Base-by-base conservation (phyloP, 1,140 invertebrate genomes). In the Acyrthosiphon pisum region DNA sequence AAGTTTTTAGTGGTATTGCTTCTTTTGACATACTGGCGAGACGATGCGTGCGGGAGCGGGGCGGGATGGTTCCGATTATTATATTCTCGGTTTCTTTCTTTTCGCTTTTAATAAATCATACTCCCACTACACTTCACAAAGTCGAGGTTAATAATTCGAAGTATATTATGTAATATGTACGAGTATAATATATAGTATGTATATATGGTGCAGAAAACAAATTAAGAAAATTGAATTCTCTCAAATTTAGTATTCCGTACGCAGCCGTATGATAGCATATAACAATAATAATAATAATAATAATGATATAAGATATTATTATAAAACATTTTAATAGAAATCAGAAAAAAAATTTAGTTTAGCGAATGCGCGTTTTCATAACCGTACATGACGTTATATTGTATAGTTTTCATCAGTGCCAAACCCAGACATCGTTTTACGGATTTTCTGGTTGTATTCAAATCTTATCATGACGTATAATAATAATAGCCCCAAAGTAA, bases 1-100 rank as follows among this genome's bases (percentile, higher is more conserved):
- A 92, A 92, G 91, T 92, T 92, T 76, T 92, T 92, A 92, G 91
- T 92, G 91, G 91, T 92, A 92, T 92, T 92, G 91, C 91, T 92
- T 92, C 91, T 92, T 92, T 92, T 92, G 91, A 81, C 91, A 81
- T 92, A 53, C 41, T 83, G 60, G 46, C 35, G 22, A 83, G 91
- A 76, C 30, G 60, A 76, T 35, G 41, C 30, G 37, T 44, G 56
- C 18, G 46, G 26, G 8, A 6, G 46, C 14, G 44, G 87, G 48
- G 20, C 8, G 30, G 88, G 56, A 93, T n/a, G 76, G 46, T 92
- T 83, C 83, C 91, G 91, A 93, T 93, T 93, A 86, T 93, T 93
- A 84, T 48, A 92, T 84, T 84, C 68, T 93, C 50, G 41, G 48
- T 88, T 53, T 48, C 37, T 68, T 68, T 46, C 44, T 68, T 60